Base-by-base conservation (phyloP, 2,113 vertebrate genomes). In the Tupaia tana region DNA sequence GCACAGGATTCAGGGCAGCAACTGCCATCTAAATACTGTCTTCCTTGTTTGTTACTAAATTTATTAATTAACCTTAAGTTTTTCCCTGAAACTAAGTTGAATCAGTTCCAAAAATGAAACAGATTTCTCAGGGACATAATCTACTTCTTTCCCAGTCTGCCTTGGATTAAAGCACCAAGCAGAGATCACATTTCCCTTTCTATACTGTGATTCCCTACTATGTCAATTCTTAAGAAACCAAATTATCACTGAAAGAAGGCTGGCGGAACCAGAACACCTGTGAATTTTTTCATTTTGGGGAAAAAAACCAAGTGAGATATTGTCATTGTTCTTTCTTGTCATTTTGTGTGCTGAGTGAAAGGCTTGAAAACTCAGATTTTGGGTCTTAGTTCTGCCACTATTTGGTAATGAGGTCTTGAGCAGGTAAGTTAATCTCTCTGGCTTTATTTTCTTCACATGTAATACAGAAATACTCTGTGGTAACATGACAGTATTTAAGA, bases 91-190 rank as follows among this genome's bases (percentile, higher is more conserved):
- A 95, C 94, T 97, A 94, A 79, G 86, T 75, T 83, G 61, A 95
- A 89, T 95, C 34, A 67, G 24, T 91, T 97, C 83, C 77, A 88
- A 95, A 95, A 97, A 93, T 94, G 61, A 96, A 96, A 92, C 64
- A 92, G 94, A 70, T 75, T 96, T 97, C 97, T 98, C 97, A 97
- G 97, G 97, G 97, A 97, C 61, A 91, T 64, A 93, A 93, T 2
- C 71, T 31, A 34, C 59, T 93, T 93, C 67, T 91, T 91, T 95
- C 83, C 93, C 88, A 75, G 31, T 82, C 67, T 86, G 78, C 83
- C 59, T 81, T 95, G 58, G 78, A 91, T 94, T 96, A 90, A 91
- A 95, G 87, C 90, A 93, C 83, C 70, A 95, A 84, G 88, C 81
- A 86, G 80, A 93, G 70, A 92, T 82, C 56, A 31, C 64, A 69